A percentile compares a stretch with the other conserved stretches of the same genome.
These are phyloP conservation scores for Typhlichthys eigenmanni DNA, from an alignment of 2,797 vertebrate genomes.

Conservation along the genomic window DNA sequence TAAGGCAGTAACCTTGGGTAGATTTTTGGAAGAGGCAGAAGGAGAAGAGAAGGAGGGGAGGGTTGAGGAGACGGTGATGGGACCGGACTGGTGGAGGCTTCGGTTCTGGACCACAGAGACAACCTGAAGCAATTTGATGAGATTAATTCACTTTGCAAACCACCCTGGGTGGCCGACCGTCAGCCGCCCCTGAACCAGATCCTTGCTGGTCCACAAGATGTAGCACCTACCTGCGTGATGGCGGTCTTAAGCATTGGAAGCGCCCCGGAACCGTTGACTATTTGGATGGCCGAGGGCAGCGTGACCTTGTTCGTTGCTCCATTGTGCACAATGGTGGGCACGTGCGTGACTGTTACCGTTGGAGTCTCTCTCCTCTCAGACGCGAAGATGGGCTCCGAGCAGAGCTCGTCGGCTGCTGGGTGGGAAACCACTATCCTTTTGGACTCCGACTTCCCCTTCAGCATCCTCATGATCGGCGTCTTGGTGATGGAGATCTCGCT, in stretches of 20 bases:
- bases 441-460: slow-evolving; percentile 90
- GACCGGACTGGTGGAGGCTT: slow-evolving; percentile 73
- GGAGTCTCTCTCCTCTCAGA: slow-evolving; percentile 71
- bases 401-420: slow-evolving; percentile 71
- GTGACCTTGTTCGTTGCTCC: slow-evolving; percentile 70
- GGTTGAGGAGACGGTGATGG: slow-evolving; percentile 60
- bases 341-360: slow-evolving; percentile 68
- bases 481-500: slow-evolving; percentile 94
- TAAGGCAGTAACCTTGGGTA: slow-evolving; percentile 82
- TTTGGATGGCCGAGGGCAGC: slow-evolving; percentile 78
- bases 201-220: neutral
- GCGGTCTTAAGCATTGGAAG: slow-evolving; percentile 90
- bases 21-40: slow-evolving; percentile 79
- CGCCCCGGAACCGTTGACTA: slow-evolving; percentile 87
- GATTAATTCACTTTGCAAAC: neutral
- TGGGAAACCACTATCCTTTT: slow-evolving; percentile 90
- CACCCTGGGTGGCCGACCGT: neutral
- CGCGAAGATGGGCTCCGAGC: slow-evolving; percentile 31
- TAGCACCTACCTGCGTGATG: slow-evolving; percentile 80
- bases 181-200: neutral
- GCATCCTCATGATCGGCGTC: slow-evolving; percentile 97
- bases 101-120: slow-evolving; percentile 84
- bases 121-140: slow-evolving; percentile 56
- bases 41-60: slow-evolving; percentile 55
- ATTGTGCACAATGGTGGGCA: slow-evolving; percentile 80